Evolutionary conservation across 1,140 invertebrate species (phyloP).

Genomic region (Anoplolepis gracilipes): DNA sequence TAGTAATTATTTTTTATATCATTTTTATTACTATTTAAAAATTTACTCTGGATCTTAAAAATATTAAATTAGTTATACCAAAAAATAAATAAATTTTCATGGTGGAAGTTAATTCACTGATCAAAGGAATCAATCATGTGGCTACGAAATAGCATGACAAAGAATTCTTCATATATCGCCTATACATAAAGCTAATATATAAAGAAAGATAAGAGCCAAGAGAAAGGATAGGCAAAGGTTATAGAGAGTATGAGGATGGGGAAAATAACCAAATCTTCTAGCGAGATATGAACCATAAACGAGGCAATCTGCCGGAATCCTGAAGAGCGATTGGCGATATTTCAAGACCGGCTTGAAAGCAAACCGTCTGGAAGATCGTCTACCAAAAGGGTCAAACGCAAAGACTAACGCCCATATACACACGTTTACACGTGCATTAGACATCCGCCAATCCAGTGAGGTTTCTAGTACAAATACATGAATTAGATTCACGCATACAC

Average conservation of each 20-base stretch:
- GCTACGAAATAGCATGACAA: constrained; percentile 73
- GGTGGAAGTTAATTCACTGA: constrained; percentile 51
- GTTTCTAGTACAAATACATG: not conserved
- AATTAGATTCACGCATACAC: constrained; percentile 52
- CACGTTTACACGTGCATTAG: not conserved
- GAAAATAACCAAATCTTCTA: constrained; percentile 73
- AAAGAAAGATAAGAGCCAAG: constrained; percentile 60
- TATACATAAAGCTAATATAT: constrained; percentile 46
- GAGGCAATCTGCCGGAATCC: constrained; percentile 82
- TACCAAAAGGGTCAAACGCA: constrained; percentile 66
- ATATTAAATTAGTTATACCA: constrained; percentile 7
- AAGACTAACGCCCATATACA: constrained; percentile 40
- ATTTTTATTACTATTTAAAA: constrained; percentile 1
- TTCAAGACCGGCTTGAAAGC: constrained; percentile 60
- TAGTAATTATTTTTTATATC: no score
- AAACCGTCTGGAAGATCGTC: constrained; percentile 80
- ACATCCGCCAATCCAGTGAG: not conserved
- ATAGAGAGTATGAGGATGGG: constrained; percentile 44
- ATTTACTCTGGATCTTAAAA: not conserved
- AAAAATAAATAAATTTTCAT: constrained; percentile 36
- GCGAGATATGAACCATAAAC: constrained; percentile 78
- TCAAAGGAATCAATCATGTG: constrained; percentile 80
- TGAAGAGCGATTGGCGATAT: constrained; percentile 79
- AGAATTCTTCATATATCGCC: constrained; percentile 71
- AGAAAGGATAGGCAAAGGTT: constrained; percentile 33